Evolutionary conservation across 2,888 invertebrate genomes (phyloP).

Genomic region (Hemithea aestivaria): DNA sequence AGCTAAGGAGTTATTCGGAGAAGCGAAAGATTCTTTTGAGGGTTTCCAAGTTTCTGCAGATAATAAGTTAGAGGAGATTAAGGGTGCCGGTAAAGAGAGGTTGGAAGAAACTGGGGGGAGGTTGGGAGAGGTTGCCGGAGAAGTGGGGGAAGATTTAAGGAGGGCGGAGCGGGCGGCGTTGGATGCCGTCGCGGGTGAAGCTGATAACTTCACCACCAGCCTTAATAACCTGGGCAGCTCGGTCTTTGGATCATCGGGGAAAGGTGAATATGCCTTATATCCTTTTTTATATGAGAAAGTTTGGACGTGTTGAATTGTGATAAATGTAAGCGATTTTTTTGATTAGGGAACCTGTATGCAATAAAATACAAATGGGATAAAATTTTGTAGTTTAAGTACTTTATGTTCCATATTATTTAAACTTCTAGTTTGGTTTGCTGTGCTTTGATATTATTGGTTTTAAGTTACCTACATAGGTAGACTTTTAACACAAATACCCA

Average conservation of each 20-base stretch:
- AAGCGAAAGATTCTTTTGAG: constrained; percentile 52
- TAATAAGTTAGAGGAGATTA: constrained; percentile 65
- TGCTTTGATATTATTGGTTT: too few relatives aligned
- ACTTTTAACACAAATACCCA: too few relatives aligned
- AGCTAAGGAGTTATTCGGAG: constrained; percentile 58
- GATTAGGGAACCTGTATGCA: too few relatives aligned
- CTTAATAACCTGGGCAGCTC: constrained; percentile 70
- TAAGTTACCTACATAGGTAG: too few relatives aligned
- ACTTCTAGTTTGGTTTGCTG: too few relatives aligned
- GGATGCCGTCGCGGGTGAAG: constrained; percentile 51
- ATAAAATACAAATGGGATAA: too few relatives aligned
- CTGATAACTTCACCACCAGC: constrained; percentile 65
- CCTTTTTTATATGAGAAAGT: too few relatives aligned
- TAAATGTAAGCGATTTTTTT: too few relatives aligned
- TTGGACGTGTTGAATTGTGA: too few relatives aligned
- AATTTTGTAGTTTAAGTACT: too few relatives aligned
- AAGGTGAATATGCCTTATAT: constrained; percentile 44
- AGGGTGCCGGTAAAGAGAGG: constrained; percentile 45
- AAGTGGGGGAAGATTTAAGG: constrained; percentile 34
- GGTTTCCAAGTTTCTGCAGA: constrained; percentile 71
- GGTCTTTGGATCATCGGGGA: constrained; percentile 69
- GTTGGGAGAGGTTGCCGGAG: constrained; percentile 44
- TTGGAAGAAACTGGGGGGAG: constrained; percentile 48
- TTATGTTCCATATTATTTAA: too few relatives aligned
- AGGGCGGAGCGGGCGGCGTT: constrained; percentile 41